Percentiles rank a stretch among this genome's conserved stretches.
Evolutionary conservation across 2,888 invertebrate genomes (phyloP).

Genomic region (Tipula unca): DNA sequence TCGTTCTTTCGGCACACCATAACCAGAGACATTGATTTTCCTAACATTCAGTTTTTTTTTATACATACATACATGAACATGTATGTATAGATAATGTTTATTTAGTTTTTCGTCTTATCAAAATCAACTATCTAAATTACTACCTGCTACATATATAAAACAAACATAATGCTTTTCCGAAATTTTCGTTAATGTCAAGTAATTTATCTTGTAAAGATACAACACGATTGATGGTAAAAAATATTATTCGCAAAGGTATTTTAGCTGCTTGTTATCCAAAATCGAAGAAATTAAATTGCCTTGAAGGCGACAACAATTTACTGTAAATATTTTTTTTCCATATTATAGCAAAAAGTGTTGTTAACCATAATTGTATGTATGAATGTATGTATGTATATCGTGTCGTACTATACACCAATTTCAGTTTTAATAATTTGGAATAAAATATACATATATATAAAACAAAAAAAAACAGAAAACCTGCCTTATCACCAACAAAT

Average conservation of each 20-base stretch:
- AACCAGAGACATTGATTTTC: background rate
- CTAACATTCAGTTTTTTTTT: background rate
- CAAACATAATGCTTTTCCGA: background rate
- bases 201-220: background rate
- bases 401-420: background rate
- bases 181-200: background rate
- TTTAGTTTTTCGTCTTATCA: background rate
- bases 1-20: background rate
- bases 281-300: background rate
- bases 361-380: background rate
- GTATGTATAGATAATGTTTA: background rate
- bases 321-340: background rate
- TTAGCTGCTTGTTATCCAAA: background rate
- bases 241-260: too few species aligned
- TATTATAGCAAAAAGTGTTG: background rate
- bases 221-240: background rate
- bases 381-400: background rate
- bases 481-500: constrained; percentile 20
- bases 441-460: background rate
- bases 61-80: background rate
- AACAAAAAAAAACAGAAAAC: constrained; percentile 14
- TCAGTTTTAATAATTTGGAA: background rate
- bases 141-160: background rate
- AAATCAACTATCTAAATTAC: background rate
- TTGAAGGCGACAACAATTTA: background rate